These are phyloP conservation scores for Trachelus iudaicus DNA, from an alignment of 2,888 invertebrate genomes.

Conservation along the genomic window DNA sequence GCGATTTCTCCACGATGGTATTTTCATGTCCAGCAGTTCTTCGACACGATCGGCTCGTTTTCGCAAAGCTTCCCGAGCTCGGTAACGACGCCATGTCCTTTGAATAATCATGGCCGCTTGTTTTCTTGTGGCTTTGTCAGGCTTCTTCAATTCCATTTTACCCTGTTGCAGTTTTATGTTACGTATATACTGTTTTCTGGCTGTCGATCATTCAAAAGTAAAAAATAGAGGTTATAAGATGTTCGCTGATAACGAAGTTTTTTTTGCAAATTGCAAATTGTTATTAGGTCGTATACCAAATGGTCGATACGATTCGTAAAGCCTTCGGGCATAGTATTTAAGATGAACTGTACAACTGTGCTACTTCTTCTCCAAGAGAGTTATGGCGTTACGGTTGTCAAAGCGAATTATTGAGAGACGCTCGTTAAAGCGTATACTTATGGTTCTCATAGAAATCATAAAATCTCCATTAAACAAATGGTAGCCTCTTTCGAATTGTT, in stretches of 20 bases:
- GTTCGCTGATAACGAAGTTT: background rate
- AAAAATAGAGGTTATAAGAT: background rate
- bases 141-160: slow-evolving; percentile 25
- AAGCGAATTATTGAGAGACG: background rate
- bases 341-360: background rate
- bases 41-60: slow-evolving; percentile 65
- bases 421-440: background rate
- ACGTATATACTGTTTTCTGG: background rate
- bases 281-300: background rate
- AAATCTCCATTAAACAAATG: background rate
- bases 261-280: too few relatives aligned
- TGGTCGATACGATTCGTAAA: background rate
- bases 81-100: slow-evolving; percentile 66
- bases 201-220: background rate
- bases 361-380: background rate
- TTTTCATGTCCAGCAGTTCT: slow-evolving; percentile 70
- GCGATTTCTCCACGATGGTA: slow-evolving; percentile 67
- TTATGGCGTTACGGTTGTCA: background rate
- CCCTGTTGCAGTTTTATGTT: slow-evolving; percentile 30
- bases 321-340: background rate
- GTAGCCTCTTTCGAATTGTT: background rate
- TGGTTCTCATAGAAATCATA: background rate
- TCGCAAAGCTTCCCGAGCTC: slow-evolving; percentile 63
- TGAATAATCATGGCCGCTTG: slow-evolving; percentile 63
- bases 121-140: slow-evolving; percentile 17